These are phyloP conservation scores for Glaucomys volans DNA, from an alignment of 2,113 vertebrate species.

Conservation along the genomic window DNA sequence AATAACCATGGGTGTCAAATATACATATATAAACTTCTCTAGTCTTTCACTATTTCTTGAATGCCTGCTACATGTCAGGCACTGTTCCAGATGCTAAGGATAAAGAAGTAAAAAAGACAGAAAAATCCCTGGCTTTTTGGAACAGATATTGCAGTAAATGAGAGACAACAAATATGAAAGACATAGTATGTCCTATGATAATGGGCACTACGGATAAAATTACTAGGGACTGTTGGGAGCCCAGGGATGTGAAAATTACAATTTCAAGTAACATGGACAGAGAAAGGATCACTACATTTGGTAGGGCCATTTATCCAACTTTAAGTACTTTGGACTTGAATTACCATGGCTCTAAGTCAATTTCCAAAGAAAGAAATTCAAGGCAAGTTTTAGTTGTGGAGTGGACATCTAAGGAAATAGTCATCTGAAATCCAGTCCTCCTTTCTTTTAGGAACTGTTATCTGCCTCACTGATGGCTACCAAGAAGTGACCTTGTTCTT, in stretches of 20 bases:
- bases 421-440: fast-evolving
- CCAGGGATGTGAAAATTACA: not conserved
- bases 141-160: not conserved
- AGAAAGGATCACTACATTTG: not conserved
- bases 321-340: not conserved
- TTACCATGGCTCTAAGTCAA: not conserved
- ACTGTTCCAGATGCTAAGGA: not conserved
- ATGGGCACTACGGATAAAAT: not conserved
- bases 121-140: not conserved
- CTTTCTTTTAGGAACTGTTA: not conserved
- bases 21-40: not conserved
- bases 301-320: not conserved
- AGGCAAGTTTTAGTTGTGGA: not conserved
- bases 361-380: not conserved
- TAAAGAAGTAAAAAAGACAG: not conserved
- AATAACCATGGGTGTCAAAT: not conserved
- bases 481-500: not conserved
- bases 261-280: not conserved
- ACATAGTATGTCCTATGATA: no score
- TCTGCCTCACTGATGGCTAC: not conserved
- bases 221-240: not conserved
- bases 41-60: not conserved
- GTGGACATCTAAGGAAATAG: not conserved
- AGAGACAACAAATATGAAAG: not conserved
- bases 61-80: not conserved